Evolutionary conservation across 2,113 vertebrate genomes (phyloP).

Genomic region (Sturnus vulgaris): DNA sequence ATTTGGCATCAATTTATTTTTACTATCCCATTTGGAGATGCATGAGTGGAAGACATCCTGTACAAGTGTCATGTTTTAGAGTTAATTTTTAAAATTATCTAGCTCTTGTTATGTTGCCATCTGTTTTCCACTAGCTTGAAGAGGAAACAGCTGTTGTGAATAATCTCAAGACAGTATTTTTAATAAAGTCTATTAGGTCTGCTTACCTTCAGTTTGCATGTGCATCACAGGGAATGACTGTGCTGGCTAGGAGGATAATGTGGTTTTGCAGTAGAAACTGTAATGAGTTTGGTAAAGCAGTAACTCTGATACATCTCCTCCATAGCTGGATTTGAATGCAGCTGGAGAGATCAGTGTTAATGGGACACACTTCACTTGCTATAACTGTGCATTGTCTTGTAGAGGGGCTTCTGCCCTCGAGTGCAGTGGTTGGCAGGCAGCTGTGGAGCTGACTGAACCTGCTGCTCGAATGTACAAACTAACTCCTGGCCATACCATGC

Average conservation of each 20-base stretch:
- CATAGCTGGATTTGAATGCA: not conserved
- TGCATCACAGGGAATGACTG: not conserved
- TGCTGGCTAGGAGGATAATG: not conserved
- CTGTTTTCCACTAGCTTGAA: conserved; percentile 59
- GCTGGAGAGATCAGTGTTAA: not conserved
- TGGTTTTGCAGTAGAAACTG: not conserved
- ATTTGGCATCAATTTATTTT: conserved; percentile 11
- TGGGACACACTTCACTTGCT: not conserved
- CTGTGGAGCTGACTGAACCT: not conserved
- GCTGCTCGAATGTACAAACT: not conserved
- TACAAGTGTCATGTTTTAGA: conserved; percentile 47
- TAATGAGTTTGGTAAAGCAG: not conserved
- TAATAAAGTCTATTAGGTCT: conserved; percentile 45
- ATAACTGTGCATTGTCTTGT: not conserved
- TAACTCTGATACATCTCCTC: not conserved
- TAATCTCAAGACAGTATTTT: conserved; percentile 44
- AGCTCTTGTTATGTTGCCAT: conserved; percentile 54
- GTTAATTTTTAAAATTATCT: conserved; percentile 55
- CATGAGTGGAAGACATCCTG: conserved; percentile 43
- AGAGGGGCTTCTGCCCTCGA: not conserved
- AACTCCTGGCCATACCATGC: rapidly evolving
- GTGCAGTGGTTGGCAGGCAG: not conserved
- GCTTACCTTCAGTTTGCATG: conserved; percentile 37
- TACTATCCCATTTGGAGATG: conserved; percentile 25
- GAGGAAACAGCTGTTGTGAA: conserved; percentile 62